Base-by-base conservation (phyloP, 2,113 vertebrate species). In the Merops nubicus region DNA sequence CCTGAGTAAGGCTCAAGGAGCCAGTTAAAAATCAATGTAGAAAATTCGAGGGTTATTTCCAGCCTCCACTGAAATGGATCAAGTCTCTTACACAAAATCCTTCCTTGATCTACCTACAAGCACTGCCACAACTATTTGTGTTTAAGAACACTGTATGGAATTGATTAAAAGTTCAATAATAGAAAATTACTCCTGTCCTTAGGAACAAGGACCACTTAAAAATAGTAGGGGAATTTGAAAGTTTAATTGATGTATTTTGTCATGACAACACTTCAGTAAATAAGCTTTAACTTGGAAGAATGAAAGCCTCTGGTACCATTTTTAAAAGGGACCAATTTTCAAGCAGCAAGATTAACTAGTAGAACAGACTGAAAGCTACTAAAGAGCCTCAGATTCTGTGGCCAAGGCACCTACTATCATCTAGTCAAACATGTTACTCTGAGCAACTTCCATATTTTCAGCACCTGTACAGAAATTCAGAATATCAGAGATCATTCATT, bases 311-410 rank as follows among this genome's bases (percentile, higher is more conserved):
- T 75, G 7, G 31, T 68, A 47, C 5, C 4, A 1, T 84, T 91
- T 85, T 34, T 5, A 59, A 83, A 92, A 77, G 53, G 40, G 38
- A 73, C 29, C 12, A 28, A n/a, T 77, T 91, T 80, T 92, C 45
- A 70, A 84, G 54, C 25, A 89, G 54, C 31, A 81, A 81, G 45
- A 91, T 95, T 88, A 91, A 91, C 85, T 85, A 88, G 43, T 18
- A 86, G 68, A 84, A 70, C 25, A 87, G 60, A 77, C 60, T 80
- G 60, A 87, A 89, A 77, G 38, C 67, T 87, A 56, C 54, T 51
- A 15, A 96, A 67, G 62, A 75, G 10, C 73, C 74, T 86, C 42
- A 56, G 28, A 79, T 65, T 26, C 54, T 25, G 47, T 67, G 91
- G 75, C 77, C 47, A 92, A 94, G 80, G 59, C 19, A 40, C 53